Evolutionary conservation across 2,797 vertebrate genomes (phyloP), one percentile per base, ranked within the genome.

Genomic region (Mormyrus proboscirostris): DNA sequence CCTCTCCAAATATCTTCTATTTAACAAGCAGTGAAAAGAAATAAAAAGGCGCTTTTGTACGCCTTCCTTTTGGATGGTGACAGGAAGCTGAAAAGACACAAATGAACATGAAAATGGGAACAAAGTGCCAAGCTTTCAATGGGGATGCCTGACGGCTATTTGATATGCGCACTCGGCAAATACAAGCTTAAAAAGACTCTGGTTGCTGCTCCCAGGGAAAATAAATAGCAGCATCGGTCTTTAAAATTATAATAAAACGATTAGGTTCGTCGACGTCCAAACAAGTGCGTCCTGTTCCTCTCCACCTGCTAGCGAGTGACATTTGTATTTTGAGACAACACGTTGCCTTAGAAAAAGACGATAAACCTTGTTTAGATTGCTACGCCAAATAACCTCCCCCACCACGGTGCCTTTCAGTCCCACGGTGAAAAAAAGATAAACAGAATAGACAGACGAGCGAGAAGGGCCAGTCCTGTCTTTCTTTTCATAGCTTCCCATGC

Each of bases 41-140:
- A 97, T 96, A 95, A 93, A 93, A 94, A 94, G 96, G 92, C 95
- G 95, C 97, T 97, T 98, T 98, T 98, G 97, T 98, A 95, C 95
- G 94, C 94, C 93, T 95, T 95, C 95, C 95, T 94, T 95, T 93
- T 90, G 87, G 91, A 95, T 95, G 94, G 91, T 94, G 94, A 96
- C 91, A 93, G 94, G 96, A 96, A 96, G 95, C 94, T 94, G 95
- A 95, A 97, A 95, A 96, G 94, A 95, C 95, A 94, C 95, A 97
- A 95, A 96, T 94, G 95, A 96, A 96, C 95, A 97, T 94, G 94
- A 96, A 97, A 96, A 97, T 93, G 95, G 96, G 97, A 98, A 98
- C 97, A 97, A 97, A 97, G 97, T 98, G 94, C 93, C 93, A 95
- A 94, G 95, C 95, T 95, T 95, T 94, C 95, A 94, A 94, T 95